Evolutionary conservation across 2,113 vertebrate species (phyloP).

Genomic region (Ornithorhynchus anatinus): DNA sequence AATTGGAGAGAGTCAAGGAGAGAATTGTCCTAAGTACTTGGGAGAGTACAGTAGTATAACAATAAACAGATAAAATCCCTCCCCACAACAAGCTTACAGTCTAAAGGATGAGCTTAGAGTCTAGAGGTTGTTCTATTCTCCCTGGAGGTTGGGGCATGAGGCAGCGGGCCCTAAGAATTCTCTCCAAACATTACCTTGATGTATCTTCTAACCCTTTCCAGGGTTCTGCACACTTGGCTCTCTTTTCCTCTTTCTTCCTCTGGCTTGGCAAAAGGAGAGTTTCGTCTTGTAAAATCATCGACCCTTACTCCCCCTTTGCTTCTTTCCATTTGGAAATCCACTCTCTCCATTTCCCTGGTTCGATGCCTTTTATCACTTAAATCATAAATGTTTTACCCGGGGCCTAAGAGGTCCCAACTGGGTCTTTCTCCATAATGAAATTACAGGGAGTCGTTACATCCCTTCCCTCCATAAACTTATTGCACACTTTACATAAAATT

Average conservation of each 20-base stretch:
- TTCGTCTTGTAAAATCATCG: constrained; percentile 2
- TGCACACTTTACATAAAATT: constrained; percentile 80
- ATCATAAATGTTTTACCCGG: constrained; percentile 7
- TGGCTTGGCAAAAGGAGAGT: constrained; percentile 4
- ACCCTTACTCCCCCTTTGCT: constrained; percentile 24
- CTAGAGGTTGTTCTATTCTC: no score
- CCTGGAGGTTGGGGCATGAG: no score
- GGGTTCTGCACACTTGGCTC: no score
- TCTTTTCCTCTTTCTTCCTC: background rate
- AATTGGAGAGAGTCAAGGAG: no score
- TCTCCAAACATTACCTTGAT: background rate
- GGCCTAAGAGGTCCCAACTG: constrained; percentile 34
- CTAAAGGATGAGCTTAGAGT: no score
- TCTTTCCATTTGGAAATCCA: constrained; percentile 1
- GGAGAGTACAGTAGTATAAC: no score
- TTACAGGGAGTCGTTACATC: constrained; percentile 68
- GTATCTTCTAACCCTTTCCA: fast-evolving
- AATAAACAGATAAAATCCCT: no score
- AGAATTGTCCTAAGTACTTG: no score
- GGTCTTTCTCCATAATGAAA: constrained; percentile 82
- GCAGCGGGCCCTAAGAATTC: background rate
- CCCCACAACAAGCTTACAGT: no score
- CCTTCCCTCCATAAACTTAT: constrained; percentile 69
- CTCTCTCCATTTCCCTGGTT: background rate
- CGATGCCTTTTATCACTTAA: constrained; percentile 25